Conservation (phyloP, 2,113 vertebrate genomes). For the Pundamilia nyererei region DNA sequence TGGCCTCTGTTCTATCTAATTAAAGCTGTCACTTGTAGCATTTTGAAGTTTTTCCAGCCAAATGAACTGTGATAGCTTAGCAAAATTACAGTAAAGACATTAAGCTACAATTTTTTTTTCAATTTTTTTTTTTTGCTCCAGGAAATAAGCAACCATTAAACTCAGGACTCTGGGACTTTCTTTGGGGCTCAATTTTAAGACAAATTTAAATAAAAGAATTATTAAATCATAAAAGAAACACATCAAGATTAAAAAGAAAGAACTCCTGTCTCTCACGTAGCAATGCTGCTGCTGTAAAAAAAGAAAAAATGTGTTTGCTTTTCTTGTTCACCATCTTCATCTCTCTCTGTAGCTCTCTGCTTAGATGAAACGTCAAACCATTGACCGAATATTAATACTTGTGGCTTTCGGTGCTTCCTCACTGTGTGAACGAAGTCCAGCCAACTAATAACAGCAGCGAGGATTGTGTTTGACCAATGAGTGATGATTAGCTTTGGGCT, state of each 20-base stretch:
- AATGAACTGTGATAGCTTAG: conserved; percentile 16
- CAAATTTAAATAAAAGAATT: not conserved
- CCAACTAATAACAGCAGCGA: not conserved
- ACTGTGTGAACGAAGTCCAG: not conserved
- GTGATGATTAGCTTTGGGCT: not conserved
- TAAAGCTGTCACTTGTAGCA: conserved; percentile 36
- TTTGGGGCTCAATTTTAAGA: accelerated
- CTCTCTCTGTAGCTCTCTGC: not conserved
- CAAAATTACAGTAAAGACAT: conserved; percentile 1
- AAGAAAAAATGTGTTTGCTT: not conserved
- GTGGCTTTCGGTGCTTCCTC: not conserved
- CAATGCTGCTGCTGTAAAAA: not conserved
- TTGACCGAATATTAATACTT: not conserved
- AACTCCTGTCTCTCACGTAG: not conserved
- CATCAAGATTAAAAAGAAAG: not conserved
- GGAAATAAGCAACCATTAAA: not conserved
- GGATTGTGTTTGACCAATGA: not conserved
- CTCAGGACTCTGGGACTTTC: not conserved
- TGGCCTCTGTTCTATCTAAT: conserved; percentile 22
- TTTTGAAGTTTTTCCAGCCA: not conserved
- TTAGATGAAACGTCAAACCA: not conserved
- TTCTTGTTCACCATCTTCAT: not conserved
- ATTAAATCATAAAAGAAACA: not conserved
- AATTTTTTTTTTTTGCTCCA: not conserved
- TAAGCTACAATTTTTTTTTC: not conserved